Conservation (phyloP, 2,113 vertebrate genomes). For the Anarhynchus alexandrinus region DNA sequence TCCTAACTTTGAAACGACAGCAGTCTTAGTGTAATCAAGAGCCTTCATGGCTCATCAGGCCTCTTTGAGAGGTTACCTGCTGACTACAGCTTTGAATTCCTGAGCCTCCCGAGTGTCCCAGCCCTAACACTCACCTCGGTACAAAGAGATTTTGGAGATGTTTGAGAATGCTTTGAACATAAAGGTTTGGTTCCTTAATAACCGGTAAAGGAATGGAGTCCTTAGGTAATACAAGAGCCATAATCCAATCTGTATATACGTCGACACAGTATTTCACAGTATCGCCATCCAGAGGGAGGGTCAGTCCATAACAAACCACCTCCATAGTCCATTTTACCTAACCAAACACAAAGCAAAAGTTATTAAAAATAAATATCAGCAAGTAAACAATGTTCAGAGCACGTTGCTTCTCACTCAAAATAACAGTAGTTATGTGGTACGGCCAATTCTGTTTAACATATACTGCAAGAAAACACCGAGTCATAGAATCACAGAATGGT, state of each 20-base stretch:
- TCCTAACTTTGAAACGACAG: background rate
- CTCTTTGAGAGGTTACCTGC: background rate
- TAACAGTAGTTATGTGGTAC: background rate
- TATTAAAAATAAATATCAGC: background rate
- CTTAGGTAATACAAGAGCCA: conserved; percentile 89
- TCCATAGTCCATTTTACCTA: conserved; percentile 99
- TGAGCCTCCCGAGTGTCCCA: background rate
- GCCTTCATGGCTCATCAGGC: background rate
- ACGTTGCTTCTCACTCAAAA: background rate
- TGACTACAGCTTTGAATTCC: background rate
- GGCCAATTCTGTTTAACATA: background rate
- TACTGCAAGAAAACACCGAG: background rate
- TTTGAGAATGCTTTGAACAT: conserved; percentile 92
- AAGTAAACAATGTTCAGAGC: background rate
- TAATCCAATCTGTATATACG: conserved; percentile 97
- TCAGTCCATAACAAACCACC: conserved; percentile 93
- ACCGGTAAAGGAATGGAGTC: conserved; percentile 91
- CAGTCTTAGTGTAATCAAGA: background rate
- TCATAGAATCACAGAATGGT: background rate
- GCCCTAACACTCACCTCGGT: conserved; percentile 80
- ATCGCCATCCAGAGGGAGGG: conserved; percentile 91
- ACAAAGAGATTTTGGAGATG: conserved; percentile 97
- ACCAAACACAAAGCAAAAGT: conserved; percentile 9
- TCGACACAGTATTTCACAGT: conserved; percentile 96
- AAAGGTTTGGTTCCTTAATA: conserved; percentile 91